phyloP scores from a whole-genome alignment of 1,140 invertebrate genomes.

The Drosophila bocqueti region DNA sequence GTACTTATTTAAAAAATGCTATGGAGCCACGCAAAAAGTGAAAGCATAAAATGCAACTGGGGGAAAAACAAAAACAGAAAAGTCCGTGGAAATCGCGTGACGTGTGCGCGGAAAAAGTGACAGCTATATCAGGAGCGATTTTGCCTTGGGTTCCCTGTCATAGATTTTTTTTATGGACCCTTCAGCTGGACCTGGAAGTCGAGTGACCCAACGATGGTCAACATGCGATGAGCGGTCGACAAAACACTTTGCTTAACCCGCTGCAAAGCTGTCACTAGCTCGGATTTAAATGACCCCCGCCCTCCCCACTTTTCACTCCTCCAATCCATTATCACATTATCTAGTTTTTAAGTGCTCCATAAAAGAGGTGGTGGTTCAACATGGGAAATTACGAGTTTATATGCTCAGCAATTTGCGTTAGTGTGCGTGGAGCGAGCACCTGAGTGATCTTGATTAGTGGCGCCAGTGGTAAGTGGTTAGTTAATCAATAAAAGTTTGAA shows the following conservation, averaged over 20 bases:
- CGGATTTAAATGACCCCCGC: constrained; percentile 18
- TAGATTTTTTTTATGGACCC: constrained; percentile 32
- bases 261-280: constrained; percentile 34
- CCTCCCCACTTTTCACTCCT: neutral
- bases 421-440: neutral
- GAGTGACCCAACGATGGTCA: constrained; percentile 53
- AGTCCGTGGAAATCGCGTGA: constrained; percentile 46
- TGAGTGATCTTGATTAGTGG: constrained; percentile 14
- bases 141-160: neutral
- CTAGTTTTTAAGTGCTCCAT: constrained; percentile 54
- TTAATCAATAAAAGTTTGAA: constrained; percentile 3
- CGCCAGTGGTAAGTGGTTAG: constrained; percentile 1
- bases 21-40: constrained; percentile 14
- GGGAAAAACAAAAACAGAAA: constrained; percentile 8
- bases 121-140: constrained; percentile 16
- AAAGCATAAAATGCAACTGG: constrained; percentile 12
- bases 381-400: constrained; percentile 24
- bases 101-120: constrained; percentile 34
- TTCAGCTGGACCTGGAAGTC: constrained; percentile 34
- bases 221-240: constrained; percentile 46
- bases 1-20: neutral
- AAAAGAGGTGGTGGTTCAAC: constrained; percentile 45
- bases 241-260: constrained; percentile 58
- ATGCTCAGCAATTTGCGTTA: constrained; percentile 5
- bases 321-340: constrained; percentile 33